Percentiles rank a stretch among this genome's conserved stretches.
Conservation (phyloP, 1,140 invertebrate genomes). For the Dreissena polymorpha region DNA sequence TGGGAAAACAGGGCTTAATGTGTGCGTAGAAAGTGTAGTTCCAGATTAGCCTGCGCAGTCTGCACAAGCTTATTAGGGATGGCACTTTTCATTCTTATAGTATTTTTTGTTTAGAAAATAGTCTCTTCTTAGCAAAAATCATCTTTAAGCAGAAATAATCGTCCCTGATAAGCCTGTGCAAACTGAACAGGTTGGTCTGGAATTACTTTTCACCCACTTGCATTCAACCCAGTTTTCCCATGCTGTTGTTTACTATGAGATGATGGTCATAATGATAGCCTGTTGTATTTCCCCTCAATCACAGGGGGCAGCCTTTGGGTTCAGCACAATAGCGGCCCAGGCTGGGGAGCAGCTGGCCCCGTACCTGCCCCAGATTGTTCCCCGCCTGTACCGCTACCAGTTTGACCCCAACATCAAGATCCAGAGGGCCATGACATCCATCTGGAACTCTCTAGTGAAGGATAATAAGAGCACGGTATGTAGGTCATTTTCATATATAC, state of each 20-base stretch:
- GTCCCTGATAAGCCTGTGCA: no score
- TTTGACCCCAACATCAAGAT: slow-evolving; percentile 96
- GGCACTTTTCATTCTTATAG: no score
- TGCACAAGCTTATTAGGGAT: no score
- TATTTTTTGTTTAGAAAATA: no score
- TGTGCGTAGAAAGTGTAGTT: no score
- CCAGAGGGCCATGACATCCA: slow-evolving; percentile 93
- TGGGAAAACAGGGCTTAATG: no score
- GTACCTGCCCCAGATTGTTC: slow-evolving; percentile 91
- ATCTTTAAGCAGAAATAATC: no score
- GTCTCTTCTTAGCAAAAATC: no score
- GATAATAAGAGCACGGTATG: slow-evolving; percentile 91
- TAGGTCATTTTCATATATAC: slow-evolving; percentile 46
- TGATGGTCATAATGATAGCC: background rate
- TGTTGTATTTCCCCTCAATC: background rate
- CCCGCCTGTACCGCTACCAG: slow-evolving; percentile 90
- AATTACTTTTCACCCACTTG: no score
- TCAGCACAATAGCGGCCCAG: slow-evolving; percentile 90
- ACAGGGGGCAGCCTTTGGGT: slow-evolving; percentile 93
- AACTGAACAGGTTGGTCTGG: no score
- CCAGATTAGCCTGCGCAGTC: no score
- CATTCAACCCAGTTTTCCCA: background rate
- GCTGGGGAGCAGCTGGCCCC: slow-evolving; percentile 90
- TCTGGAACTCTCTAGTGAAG: slow-evolving; percentile 93
- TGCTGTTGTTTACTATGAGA: background rate